Percentiles rank a stretch among this genome's conserved stretches.
These are phyloP conservation scores for Ennomos fuscantarius DNA, from an alignment of 2,888 invertebrate species.

Conservation along the genomic window DNA sequence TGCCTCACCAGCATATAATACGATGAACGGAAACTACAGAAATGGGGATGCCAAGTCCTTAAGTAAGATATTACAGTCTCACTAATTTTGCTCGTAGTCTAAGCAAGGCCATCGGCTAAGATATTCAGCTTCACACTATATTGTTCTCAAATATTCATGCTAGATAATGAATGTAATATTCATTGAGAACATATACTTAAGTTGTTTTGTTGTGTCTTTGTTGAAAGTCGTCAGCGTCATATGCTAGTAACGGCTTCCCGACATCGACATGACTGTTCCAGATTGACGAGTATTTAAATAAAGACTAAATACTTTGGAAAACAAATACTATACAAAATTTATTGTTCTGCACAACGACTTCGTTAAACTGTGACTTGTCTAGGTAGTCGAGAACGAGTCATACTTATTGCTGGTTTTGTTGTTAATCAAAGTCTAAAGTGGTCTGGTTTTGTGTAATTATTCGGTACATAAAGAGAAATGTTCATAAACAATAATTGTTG, in stretches of 20 bases:
- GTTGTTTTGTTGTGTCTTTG: conserved; percentile 15
- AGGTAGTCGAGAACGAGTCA: conserved; percentile 25
- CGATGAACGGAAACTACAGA: conserved; percentile 55
- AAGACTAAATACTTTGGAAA: conserved; percentile 14
- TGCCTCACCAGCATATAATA: conserved; percentile 44
- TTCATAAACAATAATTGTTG: conserved; percentile 1
- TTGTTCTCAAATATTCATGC: conserved; percentile 13
- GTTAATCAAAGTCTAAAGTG: conserved; percentile 1
- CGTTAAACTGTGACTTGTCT: conserved; percentile 31
- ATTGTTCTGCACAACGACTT: conserved; percentile 30
- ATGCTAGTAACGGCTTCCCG: conserved; percentile 23
- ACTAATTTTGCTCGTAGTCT: conserved; percentile 14
- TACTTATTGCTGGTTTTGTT: conserved; percentile 17
- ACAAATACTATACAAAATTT: conserved; percentile 21
- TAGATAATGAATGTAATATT: conserved; percentile 6
- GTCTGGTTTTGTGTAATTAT: not conserved
- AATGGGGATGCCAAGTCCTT: conserved; percentile 74
- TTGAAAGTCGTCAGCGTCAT: conserved; percentile 22
- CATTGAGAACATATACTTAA: conserved; percentile 12
- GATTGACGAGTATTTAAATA: conserved; percentile 31
- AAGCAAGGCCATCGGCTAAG: conserved; percentile 19
- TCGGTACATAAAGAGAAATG: not conserved
- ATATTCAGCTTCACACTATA: not conserved
- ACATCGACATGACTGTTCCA: conserved; percentile 17
- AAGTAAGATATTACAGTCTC: conserved; percentile 57